Percentiles rank a stretch among this genome's conserved stretches.
phyloP scores from a whole-genome alignment of 2,888 invertebrate genomes.

The Octodonta nipae region DNA sequence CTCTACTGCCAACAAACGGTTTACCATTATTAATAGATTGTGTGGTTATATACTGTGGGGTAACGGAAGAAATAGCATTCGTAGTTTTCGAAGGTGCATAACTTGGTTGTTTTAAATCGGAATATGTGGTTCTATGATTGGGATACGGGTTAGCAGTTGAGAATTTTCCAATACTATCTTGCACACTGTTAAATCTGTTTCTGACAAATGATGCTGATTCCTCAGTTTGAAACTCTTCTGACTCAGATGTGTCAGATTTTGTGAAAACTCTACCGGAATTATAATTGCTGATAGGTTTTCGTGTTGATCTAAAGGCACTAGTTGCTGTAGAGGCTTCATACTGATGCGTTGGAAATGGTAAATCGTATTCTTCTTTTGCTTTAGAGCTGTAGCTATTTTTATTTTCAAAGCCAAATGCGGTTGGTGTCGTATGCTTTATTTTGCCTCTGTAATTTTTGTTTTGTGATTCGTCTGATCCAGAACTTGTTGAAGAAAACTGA shows the following conservation, averaged over 20 bases:
- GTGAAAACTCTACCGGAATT: neutral
- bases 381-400: conserved; percentile 3
- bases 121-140: conserved; percentile 31
- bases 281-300: conserved; percentile 6
- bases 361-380: conserved; percentile 15
- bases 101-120: conserved; percentile 26
- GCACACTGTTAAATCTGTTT: conserved; percentile 26
- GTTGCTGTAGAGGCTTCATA: conserved; percentile 5
- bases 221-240: conserved; percentile 51
- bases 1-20: conserved; percentile 28
- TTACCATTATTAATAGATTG: conserved; percentile 30
- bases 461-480: conserved; percentile 7
- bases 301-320: neutral
- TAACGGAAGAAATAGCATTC: conserved; percentile 24
- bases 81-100: conserved; percentile 12
- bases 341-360: conserved; percentile 14
- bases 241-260: conserved; percentile 8
- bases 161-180: conserved; percentile 15
- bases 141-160: conserved; percentile 24
- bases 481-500: conserved; percentile 11
- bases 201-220: conserved; percentile 65
- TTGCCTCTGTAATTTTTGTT: no score
- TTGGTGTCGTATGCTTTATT: no score
- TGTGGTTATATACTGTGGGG: conserved; percentile 28
- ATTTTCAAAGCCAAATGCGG: neutral